Evolutionary conservation across 2,113 vertebrate species (phyloP), one percentile per base, ranked within the genome.

Genomic region (Polypterus senegalus): DNA sequence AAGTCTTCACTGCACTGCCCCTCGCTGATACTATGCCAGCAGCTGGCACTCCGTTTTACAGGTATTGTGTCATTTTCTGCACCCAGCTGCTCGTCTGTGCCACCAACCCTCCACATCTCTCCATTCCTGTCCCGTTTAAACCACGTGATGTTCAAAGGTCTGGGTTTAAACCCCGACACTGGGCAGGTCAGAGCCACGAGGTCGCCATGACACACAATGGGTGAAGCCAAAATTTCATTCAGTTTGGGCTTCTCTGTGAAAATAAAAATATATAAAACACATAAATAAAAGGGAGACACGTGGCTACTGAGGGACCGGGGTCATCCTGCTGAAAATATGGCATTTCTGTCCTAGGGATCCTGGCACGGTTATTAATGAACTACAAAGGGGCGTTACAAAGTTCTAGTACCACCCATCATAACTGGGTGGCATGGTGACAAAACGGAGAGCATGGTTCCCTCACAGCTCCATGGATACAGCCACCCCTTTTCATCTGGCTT

Each of bases 161-260:
- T 63, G 4, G 68, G 65, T n/a, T 66, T 69, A n/a, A 69, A 69
- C 46, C 61, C 65, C 54, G 43, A 61, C 6, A 69, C 64, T 9
- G 64, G 55, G 9, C 68, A 69, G 5, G 62, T 55, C 58, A 69
- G 54, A 10, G 54, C 65, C 7, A 59, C 8, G 45, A 11, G 48
- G 57, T 66, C 68, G 9, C 51, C 46, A 11, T 69, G 64, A 11
- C 57, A 54, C 10, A 66, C 9, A 46, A 46, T 4, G 3, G 3
- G 11, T 1, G 68, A 64, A 6, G 46, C 9, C 10, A 69, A 7
- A 46, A 64, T 58, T 1, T 46, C 7, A 3, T 53, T 60, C 54
- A 69, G 5, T n/a, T 9, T 69, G 5, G 68, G 68, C 56, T 3
- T 27, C n/a, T 56, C 61, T 63, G 46, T 63, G 5, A 45, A 1